Evolutionary conservation across 1,140 invertebrate species (phyloP).

Genomic region (Sitophilus oryzae): DNA sequence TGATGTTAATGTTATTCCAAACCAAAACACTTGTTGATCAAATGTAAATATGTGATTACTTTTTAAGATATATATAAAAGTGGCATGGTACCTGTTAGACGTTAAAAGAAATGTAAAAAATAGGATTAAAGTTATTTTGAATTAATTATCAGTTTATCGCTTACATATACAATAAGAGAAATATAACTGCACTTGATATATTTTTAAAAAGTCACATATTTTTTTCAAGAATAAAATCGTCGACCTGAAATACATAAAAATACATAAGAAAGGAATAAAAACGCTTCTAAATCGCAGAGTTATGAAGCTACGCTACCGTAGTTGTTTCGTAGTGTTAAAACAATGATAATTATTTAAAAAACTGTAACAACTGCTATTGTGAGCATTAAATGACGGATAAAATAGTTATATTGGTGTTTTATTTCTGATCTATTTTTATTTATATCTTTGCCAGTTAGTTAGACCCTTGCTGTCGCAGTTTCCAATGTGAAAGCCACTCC

Average conservation of each 20-base stretch:
- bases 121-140: too few relatives aligned
- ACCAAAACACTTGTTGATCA: background rate
- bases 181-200: background rate
- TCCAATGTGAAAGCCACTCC: too few relatives aligned
- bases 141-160: background rate
- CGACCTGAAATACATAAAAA: background rate
- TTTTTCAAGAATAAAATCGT: background rate
- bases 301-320: background rate
- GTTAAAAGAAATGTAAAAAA: background rate
- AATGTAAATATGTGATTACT: background rate
- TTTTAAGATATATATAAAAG: background rate
- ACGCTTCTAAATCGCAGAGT: slow-evolving; percentile 6
- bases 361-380: slow-evolving; percentile 42
- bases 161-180: too few relatives aligned
- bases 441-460: too few relatives aligned
- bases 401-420: slow-evolving; percentile 12
- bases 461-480: background rate
- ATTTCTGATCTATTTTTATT: too few relatives aligned
- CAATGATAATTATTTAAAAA: slow-evolving; percentile 8
- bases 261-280: background rate
- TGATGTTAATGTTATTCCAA: too few relatives aligned
- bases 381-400: slow-evolving; percentile 40
- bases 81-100: background rate
- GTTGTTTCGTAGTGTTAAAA: slow-evolving; percentile 22
- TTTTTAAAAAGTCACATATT: background rate